Base-by-base conservation (phyloP, 2,888 invertebrate species). In the Drosophila colorata region DNA sequence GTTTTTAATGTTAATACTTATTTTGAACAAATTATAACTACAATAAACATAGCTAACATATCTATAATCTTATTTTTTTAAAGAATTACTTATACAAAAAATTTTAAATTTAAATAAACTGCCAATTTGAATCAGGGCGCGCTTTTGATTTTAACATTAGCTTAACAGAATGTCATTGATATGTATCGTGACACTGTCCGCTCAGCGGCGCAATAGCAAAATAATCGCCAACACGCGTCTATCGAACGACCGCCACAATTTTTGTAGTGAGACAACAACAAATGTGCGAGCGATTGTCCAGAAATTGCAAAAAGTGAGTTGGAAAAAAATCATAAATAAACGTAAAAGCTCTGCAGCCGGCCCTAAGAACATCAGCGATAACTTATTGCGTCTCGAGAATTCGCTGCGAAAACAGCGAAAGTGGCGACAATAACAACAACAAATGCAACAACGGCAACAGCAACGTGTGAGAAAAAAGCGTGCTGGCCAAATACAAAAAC, bases 221-320 rank as follows among this genome's bases (percentile, higher is more conserved):
- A 2, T 9, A 20, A 69, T 67, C 57, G 20, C 0, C 18, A n/a
- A 4, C 4, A 28, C 13, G 13, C 6, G 20, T n/a, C 4, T 63
- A 56, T 75, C 79, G 63, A 1, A 40, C 48, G 38, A 14, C 74
- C 74, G 37, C 79, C 74, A 63, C 78, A 52, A 33, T 61, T 28
- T 28, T 57, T 56, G 20, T 53, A 74, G 74, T 74, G 57, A 64
- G 78, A 74, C 74, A 72, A 74, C 74, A 74, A 74, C 74, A 78
- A 74, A 74, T 68, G 69, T 63, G 59, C 75, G 57, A 73, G 74
- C 74, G 74, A 78, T 61, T 74, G 73, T 77, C 74, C 57, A 78
- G 78, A 48, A 78, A 63, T 61, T 60, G 75, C 75, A 64, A 64
- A 77, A 75, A 60, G 75, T 75, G 57, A 75, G 75, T 75, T 60